Evolutionary conservation across 1,140 invertebrate species (phyloP).

Genomic region (Drosophila asahinai): DNA sequence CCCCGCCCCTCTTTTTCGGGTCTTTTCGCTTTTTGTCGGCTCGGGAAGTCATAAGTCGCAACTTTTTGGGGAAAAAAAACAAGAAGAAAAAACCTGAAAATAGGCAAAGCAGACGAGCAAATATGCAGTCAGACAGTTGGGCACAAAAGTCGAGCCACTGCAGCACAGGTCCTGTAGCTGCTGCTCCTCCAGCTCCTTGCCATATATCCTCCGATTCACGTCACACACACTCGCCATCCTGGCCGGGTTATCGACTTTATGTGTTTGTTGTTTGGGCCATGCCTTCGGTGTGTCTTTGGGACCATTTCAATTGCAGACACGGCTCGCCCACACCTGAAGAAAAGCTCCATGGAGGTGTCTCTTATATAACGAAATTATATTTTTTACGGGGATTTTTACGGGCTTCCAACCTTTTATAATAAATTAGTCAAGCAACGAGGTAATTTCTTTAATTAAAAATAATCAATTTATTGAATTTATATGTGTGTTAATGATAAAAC

Average conservation of each 20-base stretch:
- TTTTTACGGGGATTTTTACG: no score
- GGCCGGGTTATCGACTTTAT: slow-evolving; percentile 80
- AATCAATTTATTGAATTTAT: not conserved
- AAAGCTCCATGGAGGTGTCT: not conserved
- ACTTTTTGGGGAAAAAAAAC: slow-evolving; percentile 58
- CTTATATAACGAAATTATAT: no score
- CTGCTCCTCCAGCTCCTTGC: slow-evolving; percentile 15
- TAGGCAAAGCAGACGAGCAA: slow-evolving; percentile 78
- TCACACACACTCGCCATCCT: slow-evolving; percentile 48
- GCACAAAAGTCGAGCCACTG: slow-evolving; percentile 30
- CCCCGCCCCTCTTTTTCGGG: not conserved
- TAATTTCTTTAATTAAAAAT: not conserved
- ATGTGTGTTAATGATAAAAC: not conserved
- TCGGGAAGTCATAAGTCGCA: slow-evolving; percentile 76
- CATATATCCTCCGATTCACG: slow-evolving; percentile 44
- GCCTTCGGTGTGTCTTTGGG: slow-evolving; percentile 49
- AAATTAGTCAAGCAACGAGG: not conserved
- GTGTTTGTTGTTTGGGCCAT: slow-evolving; percentile 77
- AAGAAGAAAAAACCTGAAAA: slow-evolving; percentile 19
- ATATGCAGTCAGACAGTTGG: slow-evolving; percentile 63
- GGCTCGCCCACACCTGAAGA: slow-evolving; percentile 16
- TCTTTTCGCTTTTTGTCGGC: slow-evolving; percentile 48
- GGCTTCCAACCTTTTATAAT: not conserved
- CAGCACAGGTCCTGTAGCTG: slow-evolving; percentile 25
- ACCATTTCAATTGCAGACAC: slow-evolving; percentile 52